phyloP scores from a whole-genome alignment of 2,797 vertebrate genomes.

The Phaenicophaeus curvirostris region DNA sequence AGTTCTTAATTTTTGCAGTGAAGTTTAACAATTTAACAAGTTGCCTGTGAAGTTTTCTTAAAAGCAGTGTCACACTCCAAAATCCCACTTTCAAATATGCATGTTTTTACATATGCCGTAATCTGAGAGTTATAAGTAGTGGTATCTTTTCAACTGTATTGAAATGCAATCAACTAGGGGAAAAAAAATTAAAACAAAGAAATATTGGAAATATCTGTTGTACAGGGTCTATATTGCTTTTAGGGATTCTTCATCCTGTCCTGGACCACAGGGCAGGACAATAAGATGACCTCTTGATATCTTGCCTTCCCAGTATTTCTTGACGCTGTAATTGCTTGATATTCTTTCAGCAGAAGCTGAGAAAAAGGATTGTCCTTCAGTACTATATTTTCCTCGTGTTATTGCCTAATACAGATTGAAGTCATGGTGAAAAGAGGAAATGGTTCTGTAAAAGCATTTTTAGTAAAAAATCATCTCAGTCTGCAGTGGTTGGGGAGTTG shows the following conservation, averaged over 20 bases:
- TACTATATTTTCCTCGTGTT: neutral
- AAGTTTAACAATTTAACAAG: slow-evolving; percentile 67
- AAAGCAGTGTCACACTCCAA: neutral
- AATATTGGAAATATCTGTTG: neutral
- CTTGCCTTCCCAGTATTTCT: neutral
- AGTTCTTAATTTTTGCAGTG: slow-evolving; percentile 79
- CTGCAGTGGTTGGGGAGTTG: neutral
- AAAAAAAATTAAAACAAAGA: neutral
- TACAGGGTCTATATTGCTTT: neutral
- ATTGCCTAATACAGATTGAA: neutral
- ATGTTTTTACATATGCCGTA: neutral
- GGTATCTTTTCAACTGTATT: neutral
- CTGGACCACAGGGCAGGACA: neutral
- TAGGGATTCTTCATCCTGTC: neutral
- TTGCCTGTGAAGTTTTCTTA: slow-evolving; percentile 31
- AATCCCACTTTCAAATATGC: neutral
- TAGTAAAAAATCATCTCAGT: neutral
- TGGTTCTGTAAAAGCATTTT: neutral
- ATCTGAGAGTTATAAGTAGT: neutral
- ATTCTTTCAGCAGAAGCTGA: neutral
- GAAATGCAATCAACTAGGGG: neutral
- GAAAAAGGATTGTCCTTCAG: neutral
- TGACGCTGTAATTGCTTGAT: neutral
- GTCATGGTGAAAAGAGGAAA: neutral
- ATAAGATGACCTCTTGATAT: neutral